Evolutionary conservation across 2,797 vertebrate species (phyloP).

Genomic region (Merluccius polli): DNA sequence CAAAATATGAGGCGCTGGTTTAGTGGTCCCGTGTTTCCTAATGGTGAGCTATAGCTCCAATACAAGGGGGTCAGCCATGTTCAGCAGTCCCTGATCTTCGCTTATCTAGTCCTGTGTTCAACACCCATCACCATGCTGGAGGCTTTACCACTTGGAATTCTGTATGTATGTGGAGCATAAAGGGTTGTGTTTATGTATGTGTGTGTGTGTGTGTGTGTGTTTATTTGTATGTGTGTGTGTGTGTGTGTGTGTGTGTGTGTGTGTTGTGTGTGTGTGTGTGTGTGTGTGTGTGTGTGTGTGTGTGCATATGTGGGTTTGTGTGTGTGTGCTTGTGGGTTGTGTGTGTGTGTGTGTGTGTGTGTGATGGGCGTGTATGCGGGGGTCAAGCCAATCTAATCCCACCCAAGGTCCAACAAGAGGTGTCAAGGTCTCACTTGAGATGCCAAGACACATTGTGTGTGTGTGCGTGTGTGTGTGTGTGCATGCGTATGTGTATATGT

Average conservation of each 20-base stretch:
- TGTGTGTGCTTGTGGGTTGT: background rate
- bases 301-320: background rate
- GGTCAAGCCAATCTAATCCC: background rate
- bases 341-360: background rate
- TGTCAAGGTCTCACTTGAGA: slow-evolving; percentile 3
- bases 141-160: background rate
- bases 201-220: background rate
- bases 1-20: background rate
- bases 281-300: background rate
- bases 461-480: too few relatives aligned
- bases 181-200: background rate
- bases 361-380: background rate
- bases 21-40: background rate
- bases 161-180: background rate
- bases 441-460: background rate
- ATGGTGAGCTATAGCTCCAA: background rate
- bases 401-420: background rate
- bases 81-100: background rate
- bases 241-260: background rate
- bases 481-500: too few relatives aligned
- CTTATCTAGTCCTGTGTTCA: background rate
- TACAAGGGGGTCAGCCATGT: background rate
- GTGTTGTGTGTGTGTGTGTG: background rate
- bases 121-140: background rate
- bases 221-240: background rate